Percentiles rank a stretch among this genome's conserved stretches.
Evolutionary conservation across 2,113 vertebrate species (phyloP).

Genomic region (Crocuta crocuta): DNA sequence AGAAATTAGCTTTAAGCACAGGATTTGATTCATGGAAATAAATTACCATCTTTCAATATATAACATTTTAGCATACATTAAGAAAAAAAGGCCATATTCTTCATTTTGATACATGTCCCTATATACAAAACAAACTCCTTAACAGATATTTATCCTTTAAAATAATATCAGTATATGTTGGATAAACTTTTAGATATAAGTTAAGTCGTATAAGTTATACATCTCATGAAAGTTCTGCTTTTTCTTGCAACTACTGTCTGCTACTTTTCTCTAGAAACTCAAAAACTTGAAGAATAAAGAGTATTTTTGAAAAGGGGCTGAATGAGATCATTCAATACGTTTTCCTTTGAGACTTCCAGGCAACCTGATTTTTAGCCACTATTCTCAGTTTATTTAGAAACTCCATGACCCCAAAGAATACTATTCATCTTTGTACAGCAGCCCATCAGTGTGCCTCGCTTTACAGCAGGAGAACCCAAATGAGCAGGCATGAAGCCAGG

Average conservation of each 20-base stretch:
- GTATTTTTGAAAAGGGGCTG: not conserved
- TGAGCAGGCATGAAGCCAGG: constrained; percentile 30
- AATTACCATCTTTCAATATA: not conserved
- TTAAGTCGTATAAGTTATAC: not conserved
- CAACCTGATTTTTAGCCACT: constrained; percentile 45
- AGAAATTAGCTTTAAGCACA: not conserved
- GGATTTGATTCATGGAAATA: constrained; percentile 44
- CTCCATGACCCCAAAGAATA: constrained; percentile 28
- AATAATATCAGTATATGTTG: not conserved
- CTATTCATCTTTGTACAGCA: not conserved
- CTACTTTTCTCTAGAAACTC: constrained; percentile 49
- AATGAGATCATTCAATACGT: not conserved
- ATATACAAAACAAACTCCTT: constrained; percentile 21
- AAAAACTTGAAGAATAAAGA: not conserved
- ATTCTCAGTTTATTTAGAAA: constrained; percentile 58
- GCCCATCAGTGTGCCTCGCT: not conserved
- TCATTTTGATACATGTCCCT: constrained; percentile 33
- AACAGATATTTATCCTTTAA: constrained; percentile 8
- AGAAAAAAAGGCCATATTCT: not conserved
- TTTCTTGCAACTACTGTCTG: not conserved
- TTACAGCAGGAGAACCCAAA: constrained; percentile 23
- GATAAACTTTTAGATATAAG: not conserved
- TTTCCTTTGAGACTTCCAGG: constrained; percentile 8
- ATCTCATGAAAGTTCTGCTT: not conserved
- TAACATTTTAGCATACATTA: constrained; percentile 21